Conservation (phyloP, 2,797 vertebrate species). For the Eremophila alpestris region DNA sequence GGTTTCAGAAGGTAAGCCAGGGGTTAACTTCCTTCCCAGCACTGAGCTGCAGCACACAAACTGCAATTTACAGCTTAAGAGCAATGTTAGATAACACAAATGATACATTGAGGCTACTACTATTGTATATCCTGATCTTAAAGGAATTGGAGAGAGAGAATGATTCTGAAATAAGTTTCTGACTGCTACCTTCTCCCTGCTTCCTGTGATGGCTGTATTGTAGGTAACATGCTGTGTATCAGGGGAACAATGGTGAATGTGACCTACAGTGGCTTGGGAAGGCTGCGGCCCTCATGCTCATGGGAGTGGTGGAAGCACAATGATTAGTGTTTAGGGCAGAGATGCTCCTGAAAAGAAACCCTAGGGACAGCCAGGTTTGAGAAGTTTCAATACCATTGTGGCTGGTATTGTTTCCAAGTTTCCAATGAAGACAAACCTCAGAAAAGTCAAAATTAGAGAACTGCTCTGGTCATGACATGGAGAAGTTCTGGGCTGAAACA, state of each 20-base stretch:
- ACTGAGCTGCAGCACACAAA: neutral
- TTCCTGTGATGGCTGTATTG: neutral
- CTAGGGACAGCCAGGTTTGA: neutral
- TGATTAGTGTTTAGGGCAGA: neutral
- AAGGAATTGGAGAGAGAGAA: neutral
- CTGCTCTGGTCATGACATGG: neutral
- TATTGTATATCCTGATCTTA: neutral
- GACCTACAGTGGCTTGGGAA: fast-evolving
- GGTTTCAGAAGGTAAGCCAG: neutral
- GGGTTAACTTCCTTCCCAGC: neutral
- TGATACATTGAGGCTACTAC: neutral
- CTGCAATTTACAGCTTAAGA: neutral
- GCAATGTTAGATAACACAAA: neutral
- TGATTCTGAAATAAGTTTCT: neutral
- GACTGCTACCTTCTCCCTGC: neutral
- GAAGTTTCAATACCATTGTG: neutral
- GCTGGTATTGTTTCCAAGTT: neutral
- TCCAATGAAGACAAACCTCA: neutral
- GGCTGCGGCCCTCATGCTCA: neutral
- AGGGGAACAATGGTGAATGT: neutral
- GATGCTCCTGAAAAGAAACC: neutral
- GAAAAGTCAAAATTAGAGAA: neutral
- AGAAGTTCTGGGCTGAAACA: neutral
- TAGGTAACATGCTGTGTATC: neutral
- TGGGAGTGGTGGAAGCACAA: neutral